Percentiles rank a stretch among this genome's conserved stretches.
These are phyloP conservation scores for Zeus faber DNA, from an alignment of 2,113 vertebrate species.

Conservation along the genomic window DNA sequence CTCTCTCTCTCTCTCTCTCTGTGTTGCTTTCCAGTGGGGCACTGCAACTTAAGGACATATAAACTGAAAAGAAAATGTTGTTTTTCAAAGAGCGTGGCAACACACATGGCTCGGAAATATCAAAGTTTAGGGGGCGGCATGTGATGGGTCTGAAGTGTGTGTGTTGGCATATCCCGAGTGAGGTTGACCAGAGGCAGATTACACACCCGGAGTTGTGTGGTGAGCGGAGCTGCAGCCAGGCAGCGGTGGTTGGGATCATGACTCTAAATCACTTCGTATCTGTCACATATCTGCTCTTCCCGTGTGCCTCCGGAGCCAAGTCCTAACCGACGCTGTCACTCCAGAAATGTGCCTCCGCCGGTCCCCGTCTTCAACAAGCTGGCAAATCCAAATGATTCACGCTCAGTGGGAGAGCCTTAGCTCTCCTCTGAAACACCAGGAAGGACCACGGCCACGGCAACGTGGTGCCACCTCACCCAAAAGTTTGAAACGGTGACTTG, in stretches of 20 bases:
- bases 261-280: constrained; percentile 67
- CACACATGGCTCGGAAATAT: too few relatives aligned
- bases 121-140: too few relatives aligned
- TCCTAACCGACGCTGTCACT: constrained; percentile 47
- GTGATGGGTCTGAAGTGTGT: too few relatives aligned
- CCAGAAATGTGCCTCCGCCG: constrained; percentile 48
- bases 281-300: constrained; percentile 59
- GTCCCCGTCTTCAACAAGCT: constrained; percentile 31
- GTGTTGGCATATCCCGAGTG: constrained; percentile 64
- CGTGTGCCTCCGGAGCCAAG: constrained; percentile 58
- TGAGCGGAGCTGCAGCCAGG: constrained; percentile 54
- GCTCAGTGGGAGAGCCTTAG: neutral
- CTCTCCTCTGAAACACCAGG: too few relatives aligned
- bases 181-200: constrained; percentile 66
- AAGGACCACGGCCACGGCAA: too few relatives aligned
- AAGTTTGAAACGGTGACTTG: too few relatives aligned
- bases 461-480: too few relatives aligned
- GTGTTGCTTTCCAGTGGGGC: too few relatives aligned
- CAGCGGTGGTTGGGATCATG: constrained; percentile 57
- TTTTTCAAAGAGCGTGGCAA: too few relatives aligned
- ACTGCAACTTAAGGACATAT: too few relatives aligned
- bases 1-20: too few relatives aligned
- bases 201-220: constrained; percentile 60
- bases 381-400: constrained; percentile 17
- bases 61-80: too few relatives aligned